phyloP scores from a whole-genome alignment of 2,113 vertebrate genomes.

The Chascanopsetta lugubris region DNA sequence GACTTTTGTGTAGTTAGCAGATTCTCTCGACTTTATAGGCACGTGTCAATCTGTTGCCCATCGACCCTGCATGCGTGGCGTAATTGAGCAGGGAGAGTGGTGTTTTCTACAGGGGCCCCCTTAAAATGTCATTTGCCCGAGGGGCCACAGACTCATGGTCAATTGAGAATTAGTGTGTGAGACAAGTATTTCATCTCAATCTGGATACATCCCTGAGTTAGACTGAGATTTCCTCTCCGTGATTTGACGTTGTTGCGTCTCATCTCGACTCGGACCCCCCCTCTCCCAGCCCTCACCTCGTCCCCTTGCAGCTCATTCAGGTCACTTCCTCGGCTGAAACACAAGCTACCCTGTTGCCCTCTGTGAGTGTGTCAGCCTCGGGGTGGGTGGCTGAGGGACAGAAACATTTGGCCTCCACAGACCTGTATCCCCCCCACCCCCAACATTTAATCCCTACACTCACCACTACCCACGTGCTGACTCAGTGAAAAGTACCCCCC shows the following conservation, averaged over 20 bases:
- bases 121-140: constrained; percentile 8
- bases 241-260: constrained; percentile 10
- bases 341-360: constrained; percentile 63
- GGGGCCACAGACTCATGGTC: constrained; percentile 21
- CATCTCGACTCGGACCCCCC: constrained; percentile 22
- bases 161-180: no score
- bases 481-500: constrained; percentile 33
- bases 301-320: constrained; percentile 52
- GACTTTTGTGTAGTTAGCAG: no score
- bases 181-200: neutral
- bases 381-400: constrained; percentile 33
- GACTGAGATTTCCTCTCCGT: constrained; percentile 31
- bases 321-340: constrained; percentile 66
- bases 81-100: constrained; percentile 30
- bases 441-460: constrained; percentile 37
- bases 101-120: constrained; percentile 21
- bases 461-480: constrained; percentile 57
- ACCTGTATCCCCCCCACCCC: neutral
- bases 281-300: constrained; percentile 20
- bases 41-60: constrained; percentile 24
- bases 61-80: neutral
- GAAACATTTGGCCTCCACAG: constrained; percentile 19
- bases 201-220: constrained; percentile 4
- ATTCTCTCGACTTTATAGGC: constrained; percentile 20
- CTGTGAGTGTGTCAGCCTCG: constrained; percentile 34